phyloP scores from a whole-genome alignment of 1,140 invertebrate species.

The Bilobella aurantiaca region DNA sequence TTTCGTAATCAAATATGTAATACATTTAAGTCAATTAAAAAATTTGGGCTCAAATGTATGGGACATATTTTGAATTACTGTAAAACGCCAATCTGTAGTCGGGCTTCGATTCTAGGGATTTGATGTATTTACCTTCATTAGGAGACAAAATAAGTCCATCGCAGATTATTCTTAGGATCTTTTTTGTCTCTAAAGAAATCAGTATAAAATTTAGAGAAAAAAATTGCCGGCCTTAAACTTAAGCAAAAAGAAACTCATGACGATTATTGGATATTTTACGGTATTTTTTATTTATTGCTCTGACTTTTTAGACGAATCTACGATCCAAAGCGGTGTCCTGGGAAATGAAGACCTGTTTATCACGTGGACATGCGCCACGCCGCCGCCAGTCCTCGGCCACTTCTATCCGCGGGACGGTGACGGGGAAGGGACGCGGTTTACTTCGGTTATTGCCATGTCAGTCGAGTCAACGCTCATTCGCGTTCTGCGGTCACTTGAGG shows the following conservation, averaged over 20 bases:
- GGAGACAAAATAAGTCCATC: background rate
- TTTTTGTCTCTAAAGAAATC: no score
- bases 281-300: background rate
- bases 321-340: conserved; percentile 35
- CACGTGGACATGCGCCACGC: conserved; percentile 43
- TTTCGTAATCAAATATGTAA: no score
- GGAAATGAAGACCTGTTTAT: conserved; percentile 45
- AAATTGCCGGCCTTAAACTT: no score
- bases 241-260: background rate
- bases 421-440: conserved; percentile 19
- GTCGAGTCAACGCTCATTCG: conserved; percentile 44
- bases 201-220: no score
- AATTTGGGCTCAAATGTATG: no score
- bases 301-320: conserved; percentile 38
- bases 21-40: no score
- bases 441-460: conserved; percentile 42
- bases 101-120: no score
- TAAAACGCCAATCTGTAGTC: no score
- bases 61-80: no score
- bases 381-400: conserved; percentile 38
- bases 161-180: background rate
- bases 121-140: no score
- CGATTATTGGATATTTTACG: no score
- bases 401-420: conserved; percentile 17
- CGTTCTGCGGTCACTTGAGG: conserved; percentile 44